Conservation (phyloP, 1,140 invertebrate species). For the Polypedilum vanderplanki region DNA sequence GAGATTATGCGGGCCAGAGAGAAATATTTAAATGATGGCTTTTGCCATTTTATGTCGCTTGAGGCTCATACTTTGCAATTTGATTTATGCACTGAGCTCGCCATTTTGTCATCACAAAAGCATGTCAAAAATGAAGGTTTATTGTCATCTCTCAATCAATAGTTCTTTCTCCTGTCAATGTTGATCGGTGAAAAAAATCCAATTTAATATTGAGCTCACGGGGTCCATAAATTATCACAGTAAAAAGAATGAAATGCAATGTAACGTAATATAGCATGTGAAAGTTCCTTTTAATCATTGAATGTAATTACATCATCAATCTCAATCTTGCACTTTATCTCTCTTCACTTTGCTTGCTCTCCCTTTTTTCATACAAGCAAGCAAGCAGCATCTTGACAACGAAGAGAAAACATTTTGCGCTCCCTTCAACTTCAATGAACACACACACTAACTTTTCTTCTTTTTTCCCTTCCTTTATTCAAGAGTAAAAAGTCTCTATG, state of each 20-base stretch:
- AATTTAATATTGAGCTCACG: no score
- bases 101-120: no score
- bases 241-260: background rate
- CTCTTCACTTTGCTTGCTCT: background rate
- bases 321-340: slow-evolving; percentile 21
- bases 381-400: background rate
- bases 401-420: background rate
- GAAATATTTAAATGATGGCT: background rate
- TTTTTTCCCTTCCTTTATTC: no score
- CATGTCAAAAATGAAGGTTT: no score
- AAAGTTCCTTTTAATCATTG: slow-evolving; percentile 27
- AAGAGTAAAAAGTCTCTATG: background rate
- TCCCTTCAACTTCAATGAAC: no score
- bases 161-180: no score
- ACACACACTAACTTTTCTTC: no score
- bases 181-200: no score
- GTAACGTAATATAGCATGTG: background rate
- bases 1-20: background rate
- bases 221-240: slow-evolving; percentile 25
- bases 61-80: background rate
- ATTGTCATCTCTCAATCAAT: no score
- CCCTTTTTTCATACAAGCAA: background rate
- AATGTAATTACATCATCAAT: slow-evolving; percentile 29
- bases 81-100: background rate
- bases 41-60: background rate